Percentiles rank a stretch among this genome's conserved stretches.
Evolutionary conservation across 2,113 vertebrate species (phyloP).

Genomic region (Hyperoodon ampullatus): DNA sequence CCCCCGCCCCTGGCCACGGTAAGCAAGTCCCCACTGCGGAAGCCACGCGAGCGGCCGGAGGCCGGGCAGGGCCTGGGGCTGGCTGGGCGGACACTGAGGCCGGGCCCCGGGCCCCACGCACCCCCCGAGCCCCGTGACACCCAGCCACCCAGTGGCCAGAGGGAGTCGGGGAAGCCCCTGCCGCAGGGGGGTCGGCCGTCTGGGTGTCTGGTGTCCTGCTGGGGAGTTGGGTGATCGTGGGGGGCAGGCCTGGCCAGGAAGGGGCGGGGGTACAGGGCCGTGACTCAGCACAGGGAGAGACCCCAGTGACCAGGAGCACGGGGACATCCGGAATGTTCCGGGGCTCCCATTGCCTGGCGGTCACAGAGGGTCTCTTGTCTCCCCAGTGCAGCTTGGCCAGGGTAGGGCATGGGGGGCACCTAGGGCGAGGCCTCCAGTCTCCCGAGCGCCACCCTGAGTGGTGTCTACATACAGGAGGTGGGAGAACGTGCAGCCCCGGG

Average conservation of each 20-base stretch:
- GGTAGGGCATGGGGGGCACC: not conserved
- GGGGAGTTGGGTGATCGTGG: not conserved
- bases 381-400: not conserved
- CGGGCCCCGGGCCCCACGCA: too few relatives aligned
- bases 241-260: not conserved
- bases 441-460: not conserved
- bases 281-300: not conserved
- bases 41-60: accelerated
- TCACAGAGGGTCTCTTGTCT: not conserved
- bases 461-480: accelerated
- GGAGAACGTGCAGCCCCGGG: not conserved
- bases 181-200: not conserved
- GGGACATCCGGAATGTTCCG: too few relatives aligned
- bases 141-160: not conserved
- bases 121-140: not conserved
- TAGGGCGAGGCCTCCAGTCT: not conserved
- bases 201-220: too few relatives aligned
- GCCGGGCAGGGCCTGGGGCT: not conserved
- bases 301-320: not conserved
- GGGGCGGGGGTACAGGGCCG: too few relatives aligned
- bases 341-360: not conserved
- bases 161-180: not conserved
- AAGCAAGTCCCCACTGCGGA: not conserved
- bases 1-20: too few relatives aligned
- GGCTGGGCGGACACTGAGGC: not conserved